phyloP scores from a whole-genome alignment of 2,888 invertebrate species.

The Drosophila nigricruria region DNA sequence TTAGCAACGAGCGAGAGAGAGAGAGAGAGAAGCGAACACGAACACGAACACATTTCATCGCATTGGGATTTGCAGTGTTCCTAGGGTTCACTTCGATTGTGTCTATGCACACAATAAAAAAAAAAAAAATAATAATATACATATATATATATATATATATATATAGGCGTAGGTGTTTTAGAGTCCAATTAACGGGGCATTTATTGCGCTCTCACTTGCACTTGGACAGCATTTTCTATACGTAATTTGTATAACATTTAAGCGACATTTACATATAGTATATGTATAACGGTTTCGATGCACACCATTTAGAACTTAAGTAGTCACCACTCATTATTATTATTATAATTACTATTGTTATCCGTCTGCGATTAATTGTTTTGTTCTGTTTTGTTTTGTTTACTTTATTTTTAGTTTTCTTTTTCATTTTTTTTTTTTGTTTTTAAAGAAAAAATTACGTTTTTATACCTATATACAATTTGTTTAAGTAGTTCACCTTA shows the following conservation, averaged over 20 bases:
- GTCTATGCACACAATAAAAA: constrained; percentile 12
- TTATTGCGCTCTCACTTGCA: constrained; percentile 51
- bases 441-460: constrained; percentile 6
- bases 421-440: constrained; percentile 6
- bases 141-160: constrained; percentile 15
- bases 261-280: constrained; percentile 40
- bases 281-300: constrained; percentile 49
- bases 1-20: too few relatives aligned
- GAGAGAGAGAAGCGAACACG: constrained; percentile 21
- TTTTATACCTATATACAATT: constrained; percentile 8
- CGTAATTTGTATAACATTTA: constrained; percentile 44
- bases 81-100: constrained; percentile 41
- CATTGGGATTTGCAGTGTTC: constrained; percentile 55
- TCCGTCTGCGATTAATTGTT: constrained; percentile 44
- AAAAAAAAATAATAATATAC: neutral
- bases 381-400: constrained; percentile 25
- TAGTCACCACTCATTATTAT: constrained; percentile 41
- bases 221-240: constrained; percentile 50
- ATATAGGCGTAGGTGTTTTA: constrained; percentile 33
- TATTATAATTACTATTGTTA: constrained; percentile 41
- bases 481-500: constrained; percentile 37
- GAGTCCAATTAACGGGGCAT: constrained; percentile 33
- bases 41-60: constrained; percentile 30
- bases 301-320: constrained; percentile 45
- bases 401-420: neutral